These are phyloP conservation scores for Heteromormyrus szaboi DNA, from an alignment of 2,797 vertebrate genomes.

Conservation along the genomic window DNA sequence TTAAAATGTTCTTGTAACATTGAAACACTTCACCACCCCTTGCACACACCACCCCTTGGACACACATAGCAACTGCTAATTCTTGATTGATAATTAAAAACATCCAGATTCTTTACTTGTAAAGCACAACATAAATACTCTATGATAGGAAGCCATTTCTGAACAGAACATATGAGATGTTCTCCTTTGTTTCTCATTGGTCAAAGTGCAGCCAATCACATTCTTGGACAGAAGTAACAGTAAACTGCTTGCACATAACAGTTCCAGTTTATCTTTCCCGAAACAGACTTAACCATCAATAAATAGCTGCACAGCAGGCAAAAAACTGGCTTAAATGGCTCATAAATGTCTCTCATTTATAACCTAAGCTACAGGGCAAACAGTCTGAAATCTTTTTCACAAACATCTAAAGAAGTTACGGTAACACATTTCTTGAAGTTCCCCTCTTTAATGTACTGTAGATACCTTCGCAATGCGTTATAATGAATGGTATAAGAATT, in stretches of 20 bases:
- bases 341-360: conserved; percentile 1
- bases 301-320: not conserved
- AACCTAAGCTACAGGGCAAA: not conserved
- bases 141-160: not conserved
- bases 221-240: not conserved
- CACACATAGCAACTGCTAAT: not conserved
- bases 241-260: not conserved
- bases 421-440: not conserved
- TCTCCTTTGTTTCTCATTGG: not conserved
- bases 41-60: not conserved
- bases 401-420: not conserved
- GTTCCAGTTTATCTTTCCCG: not conserved
- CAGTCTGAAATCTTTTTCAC: not conserved
- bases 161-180: not conserved
- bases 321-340: not conserved
- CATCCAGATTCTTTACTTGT: not conserved
- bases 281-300: not conserved
- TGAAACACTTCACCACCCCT: not conserved
- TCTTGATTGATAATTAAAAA: not conserved
- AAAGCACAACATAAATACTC: not conserved
- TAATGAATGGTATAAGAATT: not conserved
- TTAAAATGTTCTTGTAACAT: not conserved
- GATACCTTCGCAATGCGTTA: not conserved
- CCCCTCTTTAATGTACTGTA: not conserved
- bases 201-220: not conserved